Conservation (phyloP, 2,888 invertebrate genomes). For the Fabriciana adippe region DNA sequence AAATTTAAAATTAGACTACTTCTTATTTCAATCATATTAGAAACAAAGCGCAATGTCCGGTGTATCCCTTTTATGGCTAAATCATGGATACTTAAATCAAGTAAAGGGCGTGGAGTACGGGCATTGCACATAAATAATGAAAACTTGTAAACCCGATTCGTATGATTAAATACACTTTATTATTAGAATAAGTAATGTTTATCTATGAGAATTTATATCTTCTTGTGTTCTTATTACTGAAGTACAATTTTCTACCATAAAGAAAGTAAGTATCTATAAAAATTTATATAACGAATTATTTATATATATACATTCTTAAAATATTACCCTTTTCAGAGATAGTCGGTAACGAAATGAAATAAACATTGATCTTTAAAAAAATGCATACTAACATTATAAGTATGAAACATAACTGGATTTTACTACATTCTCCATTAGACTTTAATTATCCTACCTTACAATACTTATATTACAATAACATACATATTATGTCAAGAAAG, state of each 20-base stretch:
- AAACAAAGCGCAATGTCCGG: constrained; percentile 20
- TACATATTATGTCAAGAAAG: too few relatives aligned
- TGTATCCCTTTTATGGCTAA: constrained; percentile 28
- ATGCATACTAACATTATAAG: too few relatives aligned
- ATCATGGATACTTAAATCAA: constrained; percentile 27
- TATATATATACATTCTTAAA: too few relatives aligned
- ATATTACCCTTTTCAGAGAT: too few relatives aligned
- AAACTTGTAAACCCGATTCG: constrained; percentile 24
- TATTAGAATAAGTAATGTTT: constrained; percentile 20
- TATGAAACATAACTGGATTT: too few relatives aligned
- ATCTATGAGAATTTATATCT: constrained; percentile 5
- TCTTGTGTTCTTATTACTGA: constrained; percentile 5
- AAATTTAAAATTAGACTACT: background rate
- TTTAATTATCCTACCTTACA: too few relatives aligned
- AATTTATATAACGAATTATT: too few relatives aligned
- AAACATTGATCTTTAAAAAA: too few relatives aligned
- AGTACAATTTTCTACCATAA: constrained; percentile 1
- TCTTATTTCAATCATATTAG: constrained; percentile 8
- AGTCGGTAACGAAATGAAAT: too few relatives aligned
- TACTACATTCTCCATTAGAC: too few relatives aligned
- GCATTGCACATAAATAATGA: constrained; percentile 26
- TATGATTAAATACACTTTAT: constrained; percentile 20
- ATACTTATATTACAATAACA: too few relatives aligned
- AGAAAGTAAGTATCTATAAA: background rate
- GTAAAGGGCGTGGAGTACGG: constrained; percentile 26